Base-by-base conservation (phyloP, 92 coral and sea anemone genomes). In the Bergia sp. region DNA sequence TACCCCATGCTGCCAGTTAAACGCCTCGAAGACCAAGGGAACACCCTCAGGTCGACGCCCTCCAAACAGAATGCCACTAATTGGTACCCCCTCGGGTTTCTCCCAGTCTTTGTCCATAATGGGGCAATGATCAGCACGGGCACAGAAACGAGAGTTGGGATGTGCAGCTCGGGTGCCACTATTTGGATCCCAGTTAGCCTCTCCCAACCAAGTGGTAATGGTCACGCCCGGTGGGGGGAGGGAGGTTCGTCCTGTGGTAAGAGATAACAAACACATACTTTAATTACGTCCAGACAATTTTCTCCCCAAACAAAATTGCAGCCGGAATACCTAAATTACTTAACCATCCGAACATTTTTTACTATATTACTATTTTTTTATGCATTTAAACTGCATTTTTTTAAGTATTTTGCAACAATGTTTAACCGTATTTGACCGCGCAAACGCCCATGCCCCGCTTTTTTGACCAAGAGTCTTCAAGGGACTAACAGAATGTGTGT, bases 71-170 rank as follows among this genome's bases (percentile, higher is more conserved):
- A 96, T 95, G 40, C 96, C 99, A 85, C 98, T 96, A 72, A 96
- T 94, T 5, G 99, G 99, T 9, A 96, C 99, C 38, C 99, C 99
- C 9, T 85, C 82, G 3, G 99, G 98, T 55, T 94, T 94, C 90
- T 96, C 99, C 98, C 98, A 96, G 91, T 92, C 98, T 69, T 94
- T 94, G 94, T 96, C 99, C 95, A 96, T 96, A 90, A 96, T 95
- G 18, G 98, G 96, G 76, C 99, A 96, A 85, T 96, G 97, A 86
- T 91, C 93, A 84, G 94, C 95, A 47, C 98, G 99, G 0, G 99
- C 98, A 89, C 96, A 93, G 92, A 96, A 96, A 47, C 99, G 94
- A 39, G 99, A 93, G 90, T 96, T 96, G 12, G 98, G 99, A 78
- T 96, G 99, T 41, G 99, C 98, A 21, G 98, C 99, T 58, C 92